phyloP scores from a whole-genome alignment of 2,888 invertebrate genomes.

The Zele albiditarsus region DNA sequence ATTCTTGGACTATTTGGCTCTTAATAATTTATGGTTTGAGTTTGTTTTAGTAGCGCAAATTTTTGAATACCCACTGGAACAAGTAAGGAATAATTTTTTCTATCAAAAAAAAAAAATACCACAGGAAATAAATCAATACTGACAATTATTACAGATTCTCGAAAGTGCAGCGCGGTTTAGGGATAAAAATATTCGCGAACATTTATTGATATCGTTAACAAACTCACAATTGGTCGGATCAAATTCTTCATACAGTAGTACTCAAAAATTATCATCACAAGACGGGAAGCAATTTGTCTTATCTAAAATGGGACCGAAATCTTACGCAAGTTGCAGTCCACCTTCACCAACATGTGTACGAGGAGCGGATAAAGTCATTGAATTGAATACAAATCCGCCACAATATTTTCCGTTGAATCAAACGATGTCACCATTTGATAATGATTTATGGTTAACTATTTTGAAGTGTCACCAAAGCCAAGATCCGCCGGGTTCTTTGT shows the following conservation, averaged over 20 bases:
- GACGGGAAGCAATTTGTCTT: conserved; percentile 56
- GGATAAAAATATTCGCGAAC: conserved; percentile 77
- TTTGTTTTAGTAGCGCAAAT: conserved; percentile 81
- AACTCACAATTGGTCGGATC: conserved; percentile 53
- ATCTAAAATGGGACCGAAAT: conserved; percentile 24
- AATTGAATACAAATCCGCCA: not conserved
- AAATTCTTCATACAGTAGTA: conserved; percentile 37
- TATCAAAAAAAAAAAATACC: not conserved
- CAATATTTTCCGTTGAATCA: conserved; percentile 62
- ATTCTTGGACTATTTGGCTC: conserved; percentile 78
- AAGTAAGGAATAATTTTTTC: conserved; percentile 69
- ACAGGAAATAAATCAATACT: not conserved
- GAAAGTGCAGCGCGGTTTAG: conserved; percentile 76
- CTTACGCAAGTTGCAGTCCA: conserved; percentile 46
- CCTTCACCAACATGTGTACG: not conserved
- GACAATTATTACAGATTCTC: conserved; percentile 63
- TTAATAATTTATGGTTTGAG: conserved; percentile 80
- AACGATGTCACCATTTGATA: conserved; percentile 73
- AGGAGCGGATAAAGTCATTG: not conserved
- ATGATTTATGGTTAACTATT: conserved; percentile 77
- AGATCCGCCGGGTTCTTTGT: conserved; percentile 80
- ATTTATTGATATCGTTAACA: conserved; percentile 71
- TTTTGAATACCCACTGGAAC: conserved; percentile 79
- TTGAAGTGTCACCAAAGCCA: conserved; percentile 81
- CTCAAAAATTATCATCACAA: conserved; percentile 54